Evolutionary conservation across 1,140 invertebrate species (phyloP).

Genomic region (Ditylenchus dipsaci): DNA sequence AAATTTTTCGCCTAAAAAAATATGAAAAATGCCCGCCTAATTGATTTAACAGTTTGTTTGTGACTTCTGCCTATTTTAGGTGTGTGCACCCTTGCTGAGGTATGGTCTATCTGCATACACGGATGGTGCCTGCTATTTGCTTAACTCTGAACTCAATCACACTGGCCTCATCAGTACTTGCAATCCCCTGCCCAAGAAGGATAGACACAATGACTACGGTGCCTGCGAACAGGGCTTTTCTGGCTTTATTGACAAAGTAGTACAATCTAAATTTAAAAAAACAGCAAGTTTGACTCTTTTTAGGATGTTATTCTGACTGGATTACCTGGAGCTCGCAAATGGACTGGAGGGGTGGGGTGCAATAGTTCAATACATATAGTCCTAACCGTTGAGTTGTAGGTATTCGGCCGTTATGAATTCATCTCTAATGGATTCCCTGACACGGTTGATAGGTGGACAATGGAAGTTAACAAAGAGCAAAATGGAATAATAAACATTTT

Average conservation of each 20-base stretch:
- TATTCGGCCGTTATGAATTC: constrained; percentile 42
- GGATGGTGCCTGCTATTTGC: constrained; percentile 46
- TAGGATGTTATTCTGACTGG: constrained; percentile 52
- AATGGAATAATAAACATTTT: constrained; percentile 37
- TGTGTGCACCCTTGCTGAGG: constrained; percentile 44
- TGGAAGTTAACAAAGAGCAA: constrained; percentile 46
- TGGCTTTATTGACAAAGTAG: constrained; percentile 46
- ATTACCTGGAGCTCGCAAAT: constrained; percentile 53
- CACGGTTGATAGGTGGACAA: constrained; percentile 45
- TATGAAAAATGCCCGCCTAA: too few species aligned
- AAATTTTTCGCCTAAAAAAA: too few species aligned
- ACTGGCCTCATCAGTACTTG: constrained; percentile 38
- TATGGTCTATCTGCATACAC: constrained; percentile 40
- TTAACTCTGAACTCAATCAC: constrained; percentile 37
- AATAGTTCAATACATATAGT: constrained; percentile 9
- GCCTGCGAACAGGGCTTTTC: constrained; percentile 56
- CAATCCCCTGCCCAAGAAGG: constrained; percentile 42
- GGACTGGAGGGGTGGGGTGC: constrained; percentile 47
- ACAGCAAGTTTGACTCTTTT: too few species aligned
- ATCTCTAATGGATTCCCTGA: constrained; percentile 35
- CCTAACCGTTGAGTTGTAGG: background rate
- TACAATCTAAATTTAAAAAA: background rate
- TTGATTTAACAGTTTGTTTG: constrained; percentile 3
- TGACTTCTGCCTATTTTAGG: constrained; percentile 47
- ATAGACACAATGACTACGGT: constrained; percentile 56